These are phyloP conservation scores for Brachylomia viminalis DNA, from an alignment of 2,888 invertebrate species.

Conservation along the genomic window DNA sequence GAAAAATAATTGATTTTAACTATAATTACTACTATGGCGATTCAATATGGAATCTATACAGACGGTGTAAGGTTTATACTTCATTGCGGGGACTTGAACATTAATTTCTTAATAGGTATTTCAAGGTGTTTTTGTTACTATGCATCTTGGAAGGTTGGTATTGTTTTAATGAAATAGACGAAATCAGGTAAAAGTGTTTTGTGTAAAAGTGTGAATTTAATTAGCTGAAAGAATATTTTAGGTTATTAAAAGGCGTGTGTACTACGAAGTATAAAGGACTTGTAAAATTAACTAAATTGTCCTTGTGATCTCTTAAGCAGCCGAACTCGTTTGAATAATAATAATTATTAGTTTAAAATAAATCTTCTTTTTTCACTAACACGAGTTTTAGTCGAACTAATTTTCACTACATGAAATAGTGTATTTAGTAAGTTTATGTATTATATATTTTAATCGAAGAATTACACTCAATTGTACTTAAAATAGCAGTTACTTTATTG, in stretches of 20 bases:
- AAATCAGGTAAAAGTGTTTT: slow-evolving; percentile 21
- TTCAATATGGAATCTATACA: slow-evolving; percentile 64
- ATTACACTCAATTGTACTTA: slow-evolving; percentile 8
- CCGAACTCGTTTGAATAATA: slow-evolving; percentile 13
- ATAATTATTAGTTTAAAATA: slow-evolving; percentile 9
- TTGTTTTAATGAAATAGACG: slow-evolving; percentile 5
- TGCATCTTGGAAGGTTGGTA: slow-evolving; percentile 30
- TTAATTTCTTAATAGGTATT: slow-evolving; percentile 43
- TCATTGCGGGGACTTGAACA: slow-evolving; percentile 1
- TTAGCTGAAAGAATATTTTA: slow-evolving; percentile 6
- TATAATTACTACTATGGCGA: slow-evolving; percentile 64
- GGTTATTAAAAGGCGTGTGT: slow-evolving; percentile 4
- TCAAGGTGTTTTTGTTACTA: slow-evolving; percentile 30
- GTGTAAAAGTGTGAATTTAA: no score
- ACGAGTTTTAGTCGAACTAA: slow-evolving; percentile 32
- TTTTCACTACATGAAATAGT: slow-evolving; percentile 23
- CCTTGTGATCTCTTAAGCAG: not conserved
- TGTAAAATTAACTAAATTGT: slow-evolving; percentile 8
- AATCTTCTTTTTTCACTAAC: slow-evolving; percentile 45
- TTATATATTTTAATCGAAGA: slow-evolving; percentile 20
- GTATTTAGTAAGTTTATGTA: slow-evolving; percentile 19
- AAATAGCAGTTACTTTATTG: not conserved
- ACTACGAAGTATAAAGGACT: slow-evolving; percentile 17
- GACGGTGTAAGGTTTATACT: slow-evolving; percentile 43
- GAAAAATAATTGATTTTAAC: slow-evolving; percentile 82